phyloP scores from a whole-genome alignment of 2,888 invertebrate genomes.

The Sialis fuliginosa region DNA sequence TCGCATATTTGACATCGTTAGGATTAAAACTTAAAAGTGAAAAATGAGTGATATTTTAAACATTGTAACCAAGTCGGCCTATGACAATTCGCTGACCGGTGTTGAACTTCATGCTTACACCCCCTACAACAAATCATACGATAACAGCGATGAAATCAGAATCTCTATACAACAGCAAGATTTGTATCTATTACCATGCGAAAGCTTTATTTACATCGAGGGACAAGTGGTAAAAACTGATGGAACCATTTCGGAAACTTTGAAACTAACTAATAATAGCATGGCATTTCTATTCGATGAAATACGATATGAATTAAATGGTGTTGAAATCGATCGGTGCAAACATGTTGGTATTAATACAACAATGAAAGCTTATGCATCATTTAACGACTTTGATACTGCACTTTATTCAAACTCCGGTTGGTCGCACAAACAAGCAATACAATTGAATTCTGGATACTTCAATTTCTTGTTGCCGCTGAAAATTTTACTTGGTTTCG shows the following conservation, averaged over 20 bases:
- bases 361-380: background rate
- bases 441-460: background rate
- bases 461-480: background rate
- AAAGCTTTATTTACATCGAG: too few species aligned
- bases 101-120: background rate
- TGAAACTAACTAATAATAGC: too few species aligned
- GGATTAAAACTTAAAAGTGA: too few species aligned
- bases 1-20: too few species aligned
- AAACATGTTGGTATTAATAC: background rate
- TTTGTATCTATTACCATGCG: too few species aligned
- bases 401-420: background rate
- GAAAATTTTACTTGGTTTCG: background rate
- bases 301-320: too few species aligned
- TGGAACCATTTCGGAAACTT: too few species aligned
- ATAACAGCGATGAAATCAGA: slow-evolving; percentile 10
- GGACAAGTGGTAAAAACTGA: too few species aligned
- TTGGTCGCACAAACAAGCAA: background rate
- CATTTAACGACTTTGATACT: background rate
- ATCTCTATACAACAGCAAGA: slow-evolving; percentile 1
- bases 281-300: too few species aligned
- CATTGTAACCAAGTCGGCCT: background rate
- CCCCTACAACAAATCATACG: slow-evolving; percentile 4
- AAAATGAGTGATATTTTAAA: too few species aligned
- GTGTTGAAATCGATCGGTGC: too few species aligned
- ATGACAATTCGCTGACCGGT: slow-evolving; percentile 6